Conservation (phyloP, 2,888 invertebrate species). For the Leucozona laternaria region DNA sequence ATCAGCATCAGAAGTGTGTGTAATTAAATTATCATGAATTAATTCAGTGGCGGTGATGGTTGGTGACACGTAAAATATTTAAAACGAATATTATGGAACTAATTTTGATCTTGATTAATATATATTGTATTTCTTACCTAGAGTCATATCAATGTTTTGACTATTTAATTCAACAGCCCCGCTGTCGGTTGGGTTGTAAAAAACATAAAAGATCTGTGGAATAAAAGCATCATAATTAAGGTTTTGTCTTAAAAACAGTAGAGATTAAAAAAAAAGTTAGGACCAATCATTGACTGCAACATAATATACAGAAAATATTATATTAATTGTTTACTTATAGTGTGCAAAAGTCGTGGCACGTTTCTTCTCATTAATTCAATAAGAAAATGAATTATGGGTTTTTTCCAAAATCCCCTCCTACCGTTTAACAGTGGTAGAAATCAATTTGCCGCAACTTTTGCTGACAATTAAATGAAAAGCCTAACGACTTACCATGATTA, state of each 20-base stretch:
- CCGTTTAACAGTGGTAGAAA: slow-evolving; percentile 27
- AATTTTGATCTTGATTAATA: background rate
- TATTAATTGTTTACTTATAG: slow-evolving; percentile 31
- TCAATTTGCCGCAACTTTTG: slow-evolving; percentile 49
- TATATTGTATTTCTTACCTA: slow-evolving; percentile 86
- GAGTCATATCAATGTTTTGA: slow-evolving; percentile 92
- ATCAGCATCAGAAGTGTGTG: background rate
- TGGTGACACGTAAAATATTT: slow-evolving; percentile 27
- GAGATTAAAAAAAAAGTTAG: background rate
- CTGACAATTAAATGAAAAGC: background rate
- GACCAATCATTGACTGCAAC: background rate
- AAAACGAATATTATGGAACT: background rate
- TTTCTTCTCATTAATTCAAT: slow-evolving; percentile 52
- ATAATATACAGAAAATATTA: background rate
- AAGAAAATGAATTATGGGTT: slow-evolving; percentile 15
- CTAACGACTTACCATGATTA: slow-evolving; percentile 79
- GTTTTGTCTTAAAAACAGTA: background rate
- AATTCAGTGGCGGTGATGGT: background rate
- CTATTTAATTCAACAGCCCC: slow-evolving; percentile 92
- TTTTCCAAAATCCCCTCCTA: slow-evolving; percentile 34
- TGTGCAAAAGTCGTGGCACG: slow-evolving; percentile 59
- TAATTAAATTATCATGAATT: slow-evolving; percentile 12
- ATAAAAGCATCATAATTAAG: background rate
- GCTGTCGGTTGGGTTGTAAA: slow-evolving; percentile 91
- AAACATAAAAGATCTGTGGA: slow-evolving; percentile 82